Base-by-base conservation (phyloP, 2,113 vertebrate species). In the Carollia perspicillata region DNA sequence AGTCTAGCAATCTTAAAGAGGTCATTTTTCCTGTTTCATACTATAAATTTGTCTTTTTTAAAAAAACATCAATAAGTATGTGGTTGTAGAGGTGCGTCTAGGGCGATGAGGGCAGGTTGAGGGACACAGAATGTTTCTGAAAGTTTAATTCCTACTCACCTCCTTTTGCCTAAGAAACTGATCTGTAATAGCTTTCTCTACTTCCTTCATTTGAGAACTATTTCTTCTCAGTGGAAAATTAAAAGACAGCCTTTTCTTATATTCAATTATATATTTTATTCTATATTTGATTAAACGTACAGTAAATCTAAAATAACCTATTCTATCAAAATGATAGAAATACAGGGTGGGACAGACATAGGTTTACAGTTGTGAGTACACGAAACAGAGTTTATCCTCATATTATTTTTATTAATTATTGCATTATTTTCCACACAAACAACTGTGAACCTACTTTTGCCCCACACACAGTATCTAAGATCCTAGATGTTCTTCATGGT, bases 141-240 rank as follows among this genome's bases (percentile, higher is more conserved):
- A 96, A 71, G 4, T 58, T 84, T 84, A 75, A 68, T 66, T 86
- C 28, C 93, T 53, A 69, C 30, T 65, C n/a, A 80, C 84, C n/a
- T 47, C 35, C 20, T 89, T 89, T 87, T 77, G 35, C 33, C 49
- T 75, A 87, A 80, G 81, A 96, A 84, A 88, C 30, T 94, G 49
- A 86, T 69, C 68, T 86, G 13, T 26, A 78, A 69, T 37, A 83
- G n/a, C 80, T 74, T 63, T 68, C 8, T 84, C 49, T 14, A 63
- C 18, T 66, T 87, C 49, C 60, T 85, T 93, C 40, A 37, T 68
- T 42, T 93, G 49, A 90, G 20, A 80, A 72, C 28, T 72, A 77
- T 75, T 95, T 88, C 53, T 51, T 72, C 35, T 90, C 65, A 95
- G 68, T 30, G 8, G 37, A 92, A 91, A 94, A 66, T 49, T n/a